Base-by-base conservation (phyloP, 64 coral and sea anemone genomes). In the Catalaphyllia jardinei region DNA sequence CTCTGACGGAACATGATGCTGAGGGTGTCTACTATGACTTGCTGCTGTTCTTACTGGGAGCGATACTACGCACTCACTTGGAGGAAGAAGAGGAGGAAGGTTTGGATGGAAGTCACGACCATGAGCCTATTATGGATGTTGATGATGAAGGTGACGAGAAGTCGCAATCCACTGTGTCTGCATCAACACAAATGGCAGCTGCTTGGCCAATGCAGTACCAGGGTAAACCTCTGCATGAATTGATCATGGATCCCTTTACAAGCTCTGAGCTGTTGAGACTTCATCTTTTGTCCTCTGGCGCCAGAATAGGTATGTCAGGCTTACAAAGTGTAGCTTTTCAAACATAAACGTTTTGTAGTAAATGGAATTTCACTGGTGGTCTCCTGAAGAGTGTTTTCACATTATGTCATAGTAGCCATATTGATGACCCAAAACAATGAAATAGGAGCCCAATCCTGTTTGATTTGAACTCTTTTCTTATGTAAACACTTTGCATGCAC, bases 51-150 rank as follows among this genome's bases (percentile, higher is more conserved):
- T 91, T 99, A 4, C 78, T 99, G 33, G 91, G 91, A 65, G 90
- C 93, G 5, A 99, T 95, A 84, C 78, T 99, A 39, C 92, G 91
- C 77, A 99, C 97, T 30, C 97, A 99, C 87, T 73, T 95, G 35
- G 97, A 99, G 30, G 97, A 99, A 72, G 97, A 99, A 33, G 97
- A 99, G 61, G 97, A 99, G 17, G 97, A 99, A 33, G 97, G 97
- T 14, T 69, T 99, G 76, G 93, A 92, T 16, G 86, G 86, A 18
- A 88, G 73, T 60, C 77, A 90, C 65, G 69, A 86, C 4, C 76
- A 86, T 22, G 72, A 95, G 17, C 80, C 87, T 52, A 50, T 86
- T 4, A 75, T 86, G 22, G 87, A 93, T 10, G 35, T 92, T 49
- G 91, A 95, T 10, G 91, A 93, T 6, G 97, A 99, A 8, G 97